phyloP scores from a whole-genome alignment of 2,113 vertebrate species.

The Cisticola juncidis region DNA sequence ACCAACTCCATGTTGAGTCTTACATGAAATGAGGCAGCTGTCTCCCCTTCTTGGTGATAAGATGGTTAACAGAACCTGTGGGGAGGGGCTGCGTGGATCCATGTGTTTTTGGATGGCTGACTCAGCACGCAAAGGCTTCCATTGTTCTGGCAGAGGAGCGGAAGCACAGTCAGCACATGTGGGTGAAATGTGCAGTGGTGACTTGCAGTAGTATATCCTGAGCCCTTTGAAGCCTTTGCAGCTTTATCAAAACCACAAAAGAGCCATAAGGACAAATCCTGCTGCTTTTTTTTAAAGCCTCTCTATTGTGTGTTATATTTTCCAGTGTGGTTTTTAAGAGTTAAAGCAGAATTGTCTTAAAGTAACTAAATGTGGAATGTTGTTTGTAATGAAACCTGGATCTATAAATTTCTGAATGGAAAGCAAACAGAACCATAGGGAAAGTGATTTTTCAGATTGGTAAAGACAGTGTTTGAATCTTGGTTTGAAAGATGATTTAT shows the following conservation, averaged over 20 bases:
- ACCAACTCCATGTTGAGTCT: not conserved
- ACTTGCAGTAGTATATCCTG: not conserved
- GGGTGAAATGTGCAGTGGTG: conserved; percentile 2
- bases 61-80: not conserved
- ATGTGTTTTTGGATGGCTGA: not conserved
- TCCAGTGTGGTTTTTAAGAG: not conserved
- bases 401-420: not conserved
- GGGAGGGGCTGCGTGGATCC: not conserved
- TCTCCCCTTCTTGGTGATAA: not conserved
- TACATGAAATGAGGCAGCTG: accelerated
- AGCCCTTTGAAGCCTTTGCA: not conserved
- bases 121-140: not conserved
- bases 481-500: not conserved
- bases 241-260: conserved; percentile 2
- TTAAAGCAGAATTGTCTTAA: not conserved
- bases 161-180: conserved; percentile 51
- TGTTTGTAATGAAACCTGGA: not conserved
- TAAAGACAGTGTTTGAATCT: not conserved
- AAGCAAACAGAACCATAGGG: not conserved
- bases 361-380: not conserved
- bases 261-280: not conserved
- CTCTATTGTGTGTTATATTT: not conserved
- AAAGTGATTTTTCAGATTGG: not conserved
- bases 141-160: conserved; percentile 19
- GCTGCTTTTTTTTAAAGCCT: not conserved